These are phyloP conservation scores for Pristionchus mayeri DNA, from an alignment of 2,888 invertebrate genomes.

Conservation along the genomic window DNA sequence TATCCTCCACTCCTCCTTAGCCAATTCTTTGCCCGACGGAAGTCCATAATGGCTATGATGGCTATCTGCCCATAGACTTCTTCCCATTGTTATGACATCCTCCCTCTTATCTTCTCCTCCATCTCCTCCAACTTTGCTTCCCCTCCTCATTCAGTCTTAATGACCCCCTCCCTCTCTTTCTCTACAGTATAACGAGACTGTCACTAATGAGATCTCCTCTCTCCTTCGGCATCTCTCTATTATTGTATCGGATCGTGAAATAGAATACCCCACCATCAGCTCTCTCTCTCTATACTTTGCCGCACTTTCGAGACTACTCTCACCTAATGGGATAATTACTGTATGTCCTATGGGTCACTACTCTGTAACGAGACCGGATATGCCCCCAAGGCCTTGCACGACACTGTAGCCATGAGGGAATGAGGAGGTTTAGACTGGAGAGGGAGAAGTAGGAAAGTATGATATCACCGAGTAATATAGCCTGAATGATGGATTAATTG, in stretches of 20 bases:
- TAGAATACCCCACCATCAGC: conserved; percentile 20
- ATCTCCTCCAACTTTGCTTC: not conserved
- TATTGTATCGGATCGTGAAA: conserved; percentile 49
- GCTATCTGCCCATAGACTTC: conserved; percentile 25
- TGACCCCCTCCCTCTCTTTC: not conserved
- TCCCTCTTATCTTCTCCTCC: not conserved
- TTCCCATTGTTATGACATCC: conserved; percentile 36
- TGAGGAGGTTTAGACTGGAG: not conserved
- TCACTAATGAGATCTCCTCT: conserved; percentile 25
- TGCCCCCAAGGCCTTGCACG: conserved; percentile 26
- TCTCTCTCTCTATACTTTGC: conserved; percentile 14
- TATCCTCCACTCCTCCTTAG: not conserved
- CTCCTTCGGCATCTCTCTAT: conserved; percentile 2
- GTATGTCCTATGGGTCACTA: not conserved
- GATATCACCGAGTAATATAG: not conserved
- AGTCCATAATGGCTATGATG: conserved; percentile 14
- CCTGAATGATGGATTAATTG: conserved; percentile 32
- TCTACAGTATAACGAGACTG: conserved; percentile 46
- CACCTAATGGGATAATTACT: conserved; percentile 46
- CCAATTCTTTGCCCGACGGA: conserved; percentile 14
- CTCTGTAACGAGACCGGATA: not conserved
- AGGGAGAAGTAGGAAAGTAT: not conserved
- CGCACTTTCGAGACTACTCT: conserved; percentile 42
- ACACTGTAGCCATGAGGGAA: not conserved
- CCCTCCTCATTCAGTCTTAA: not conserved